phyloP scores from a whole-genome alignment of 2,888 invertebrate genomes.

The Junonia oenone region DNA sequence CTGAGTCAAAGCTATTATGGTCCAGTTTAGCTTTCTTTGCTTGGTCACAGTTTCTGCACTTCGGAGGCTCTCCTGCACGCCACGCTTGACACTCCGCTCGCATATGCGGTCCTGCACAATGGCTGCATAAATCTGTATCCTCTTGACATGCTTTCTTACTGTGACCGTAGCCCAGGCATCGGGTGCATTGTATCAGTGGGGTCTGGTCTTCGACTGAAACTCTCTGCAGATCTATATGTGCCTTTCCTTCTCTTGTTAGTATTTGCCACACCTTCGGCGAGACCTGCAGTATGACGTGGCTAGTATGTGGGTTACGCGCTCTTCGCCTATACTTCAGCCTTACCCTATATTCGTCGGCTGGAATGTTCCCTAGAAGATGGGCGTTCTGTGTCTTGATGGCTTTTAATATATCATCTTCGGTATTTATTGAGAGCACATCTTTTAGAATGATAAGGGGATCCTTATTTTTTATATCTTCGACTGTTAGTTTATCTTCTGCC shows the following conservation, averaged over 20 bases:
- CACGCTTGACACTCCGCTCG: neutral
- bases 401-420: neutral
- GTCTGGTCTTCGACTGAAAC: neutral
- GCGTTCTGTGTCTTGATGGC: neutral
- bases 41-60: neutral
- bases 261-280: neutral
- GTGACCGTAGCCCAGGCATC: constrained; percentile 3
- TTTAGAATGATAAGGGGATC: neutral
- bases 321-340: neutral
- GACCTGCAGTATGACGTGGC: neutral
- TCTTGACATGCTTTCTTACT: neutral
- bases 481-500: neutral
- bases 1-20: neutral
- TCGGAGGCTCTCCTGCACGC: neutral
- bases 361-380: neutral
- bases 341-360: neutral
- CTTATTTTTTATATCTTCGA: neutral
- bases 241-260: neutral
- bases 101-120: neutral
- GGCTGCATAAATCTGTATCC: neutral
- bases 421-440: neutral
- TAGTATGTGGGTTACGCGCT: neutral
- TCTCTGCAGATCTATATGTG: constrained; percentile 6
- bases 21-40: neutral
- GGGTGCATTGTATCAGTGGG: constrained; percentile 2